Evolutionary conservation across 2,113 vertebrate species (phyloP), one percentile per base, ranked within the genome.

Genomic region (Oryzias javanicus): DNA sequence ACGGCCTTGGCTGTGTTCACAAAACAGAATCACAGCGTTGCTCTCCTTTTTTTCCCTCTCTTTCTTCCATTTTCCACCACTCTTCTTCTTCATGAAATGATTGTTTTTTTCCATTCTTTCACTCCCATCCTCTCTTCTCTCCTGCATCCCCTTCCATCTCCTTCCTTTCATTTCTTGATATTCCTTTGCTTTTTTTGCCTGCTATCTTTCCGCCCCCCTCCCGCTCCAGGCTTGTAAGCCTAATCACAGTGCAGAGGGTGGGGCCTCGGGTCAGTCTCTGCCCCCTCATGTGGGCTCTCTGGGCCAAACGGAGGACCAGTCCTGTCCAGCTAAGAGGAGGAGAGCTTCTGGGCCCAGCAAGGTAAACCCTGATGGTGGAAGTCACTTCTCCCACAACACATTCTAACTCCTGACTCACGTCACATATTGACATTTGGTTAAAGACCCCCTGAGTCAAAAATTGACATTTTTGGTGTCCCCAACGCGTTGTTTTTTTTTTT

Each of bases 321-420:
- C 94, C 89, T 98, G 96, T 93, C 95, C 96, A 76, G 94, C 95
- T 91, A 99, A 99, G 92, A 94, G 95, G 92, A 96, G 95, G 93
- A 95, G 96, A 93, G 95, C 94, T 79, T 94, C 94, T 87, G 96
- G 96, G 92, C 95, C 97, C 81, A 88, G 91, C 73, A 97, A 98
- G 97, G 97, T 99, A 94, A 89, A 50, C 51, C 0, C 19, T 20
- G 5, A 14, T 16, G 14, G 8, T 12, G 35, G 35, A 35, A 35
- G 35, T 35, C 35, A 12, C 35, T 12, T 12, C 29, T 35, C 25
- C 25, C 4, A 3, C 5, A n/a, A n/a, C n/a, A n/a, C n/a, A n/a
- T n/a, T n/a, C n/a, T n/a, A n/a, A n/a, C n/a, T 22, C 22, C 22
- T 2, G 22, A 22, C 22, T 22, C 22, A n/a, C n/a, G 22, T 22